Evolutionary conservation across 2,888 invertebrate species (phyloP), one percentile per base, ranked within the genome.

Genomic region (Apoda limacodes): DNA sequence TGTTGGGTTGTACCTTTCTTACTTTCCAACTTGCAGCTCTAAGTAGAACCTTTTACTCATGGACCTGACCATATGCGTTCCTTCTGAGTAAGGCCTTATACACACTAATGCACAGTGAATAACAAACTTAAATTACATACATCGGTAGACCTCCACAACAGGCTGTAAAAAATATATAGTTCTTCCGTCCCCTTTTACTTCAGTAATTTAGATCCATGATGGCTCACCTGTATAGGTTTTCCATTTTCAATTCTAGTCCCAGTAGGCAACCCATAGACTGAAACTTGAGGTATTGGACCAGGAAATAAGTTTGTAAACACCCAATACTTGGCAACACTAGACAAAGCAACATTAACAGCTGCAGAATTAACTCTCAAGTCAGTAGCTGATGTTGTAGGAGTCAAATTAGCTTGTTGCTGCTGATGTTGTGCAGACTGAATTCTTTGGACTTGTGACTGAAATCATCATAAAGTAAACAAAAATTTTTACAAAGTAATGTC

Each of bases 301-400:
- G 90, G 90, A 60, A 90, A 87, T 45, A 91, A 80, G 83, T 90
- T 90, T 40, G 90, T 90, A 63, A 92, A 85, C 59, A 91, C 90
- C 90, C 90, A 91, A 67, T 90, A 91, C 68, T 91, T 91, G 44
- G 90, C 89, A 55, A 89, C 88, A 74, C 85, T 88, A 60, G 87
- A 86, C 72, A 88, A 82, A 55, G 89, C 87, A 53, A 89, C 87
- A 61, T 86, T 86, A 43, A 87, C 80, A 35, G 85, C 85, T 27
- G 86, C 85, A 1, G 85, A 85, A 55, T 86, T 86, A 24, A 86
- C 86, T 52, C 85, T 62, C 25, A 85, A 60, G 59, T 86, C 86
- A 5, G 85, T 85, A 27, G 85, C 85, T 38, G 84, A 82, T 32
- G 84, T 83, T 30, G 84, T 82, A 26, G 84, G 76, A 35, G 82